A percentile compares a stretch with the other conserved stretches of the same genome.
phyloP scores from a whole-genome alignment of 2,888 invertebrate species.

The Coenonympha arcania region DNA sequence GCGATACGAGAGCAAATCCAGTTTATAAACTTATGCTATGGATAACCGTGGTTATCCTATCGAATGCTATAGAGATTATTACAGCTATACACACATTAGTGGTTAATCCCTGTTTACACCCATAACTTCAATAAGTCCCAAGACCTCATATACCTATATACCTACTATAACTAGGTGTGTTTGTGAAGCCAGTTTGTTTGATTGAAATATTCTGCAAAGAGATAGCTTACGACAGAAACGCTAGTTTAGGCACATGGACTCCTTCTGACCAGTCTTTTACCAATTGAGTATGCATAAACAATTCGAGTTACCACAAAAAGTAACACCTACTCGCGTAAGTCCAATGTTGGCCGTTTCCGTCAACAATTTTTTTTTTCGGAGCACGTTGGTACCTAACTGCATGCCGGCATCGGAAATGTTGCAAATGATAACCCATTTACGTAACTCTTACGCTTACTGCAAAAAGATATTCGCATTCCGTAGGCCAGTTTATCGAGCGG shows the following conservation, averaged over 20 bases:
- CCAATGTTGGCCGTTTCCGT: background rate
- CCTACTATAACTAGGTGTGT: no score
- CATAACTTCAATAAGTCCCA: no score
- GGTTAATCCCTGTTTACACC: background rate
- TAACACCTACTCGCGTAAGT: no score
- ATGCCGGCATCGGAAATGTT: slow-evolving; percentile 1
- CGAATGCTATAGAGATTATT: background rate
- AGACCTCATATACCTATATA: no score
- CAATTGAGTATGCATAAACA: no score
- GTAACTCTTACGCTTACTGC: slow-evolving; percentile 44
- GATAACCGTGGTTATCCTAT: background rate
- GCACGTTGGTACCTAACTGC: no score
- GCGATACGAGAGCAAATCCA: slow-evolving; percentile 13
- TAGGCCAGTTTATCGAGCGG: slow-evolving; percentile 47
- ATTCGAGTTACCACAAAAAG: no score
- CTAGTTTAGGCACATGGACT: no score
- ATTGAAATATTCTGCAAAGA: no score
- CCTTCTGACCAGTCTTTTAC: no score
- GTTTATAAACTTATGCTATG: slow-evolving; percentile 9
- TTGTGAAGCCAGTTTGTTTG: no score
- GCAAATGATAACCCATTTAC: slow-evolving; percentile 32
- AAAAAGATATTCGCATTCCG: slow-evolving; percentile 40
- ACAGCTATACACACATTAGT: background rate
- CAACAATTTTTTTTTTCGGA: background rate
- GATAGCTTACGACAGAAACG: no score